phyloP scores from a whole-genome alignment of 2,113 vertebrate species.

The Trematomus loennbergii region DNA sequence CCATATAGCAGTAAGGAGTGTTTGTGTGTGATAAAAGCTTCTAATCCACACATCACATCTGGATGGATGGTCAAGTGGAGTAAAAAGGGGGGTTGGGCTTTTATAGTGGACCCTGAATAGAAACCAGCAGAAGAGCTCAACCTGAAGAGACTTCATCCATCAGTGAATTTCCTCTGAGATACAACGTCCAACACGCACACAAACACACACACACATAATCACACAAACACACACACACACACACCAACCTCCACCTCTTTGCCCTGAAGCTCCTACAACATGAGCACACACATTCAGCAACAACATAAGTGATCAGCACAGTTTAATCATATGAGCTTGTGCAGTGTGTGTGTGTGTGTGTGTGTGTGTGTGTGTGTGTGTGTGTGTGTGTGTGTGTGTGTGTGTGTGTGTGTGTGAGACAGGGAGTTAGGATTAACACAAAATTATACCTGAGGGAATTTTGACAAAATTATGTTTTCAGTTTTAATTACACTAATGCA shows the following conservation, averaged over 20 bases:
- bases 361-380: slow-evolving; percentile 43
- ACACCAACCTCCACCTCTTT: slow-evolving; percentile 13
- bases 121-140: slow-evolving; percentile 59
- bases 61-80: slow-evolving; percentile 63
- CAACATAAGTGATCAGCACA: slow-evolving; percentile 42
- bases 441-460: slow-evolving; percentile 80
- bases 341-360: slow-evolving; percentile 50
- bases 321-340: slow-evolving; percentile 62
- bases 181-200: slow-evolving; percentile 33
- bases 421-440: slow-evolving; percentile 66
- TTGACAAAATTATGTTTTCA: slow-evolving; percentile 74
- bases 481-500: slow-evolving; percentile 82
- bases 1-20: slow-evolving; percentile 35
- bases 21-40: slow-evolving; percentile 64
- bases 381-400: slow-evolving; percentile 49
- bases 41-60: slow-evolving; percentile 79
- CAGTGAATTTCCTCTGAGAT: slow-evolving; percentile 51
- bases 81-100: slow-evolving; percentile 36
- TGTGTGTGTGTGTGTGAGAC: slow-evolving; percentile 44
- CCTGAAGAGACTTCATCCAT: slow-evolving; percentile 50
- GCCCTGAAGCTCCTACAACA: slow-evolving; percentile 25
- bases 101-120: slow-evolving; percentile 55
- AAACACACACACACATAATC: slow-evolving; percentile 4
- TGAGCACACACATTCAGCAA: slow-evolving; percentile 24
- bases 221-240: slow-evolving; percentile 14